Evolutionary conservation across 2,113 vertebrate species (phyloP).

Genomic region (Accipiter cooperii): DNA sequence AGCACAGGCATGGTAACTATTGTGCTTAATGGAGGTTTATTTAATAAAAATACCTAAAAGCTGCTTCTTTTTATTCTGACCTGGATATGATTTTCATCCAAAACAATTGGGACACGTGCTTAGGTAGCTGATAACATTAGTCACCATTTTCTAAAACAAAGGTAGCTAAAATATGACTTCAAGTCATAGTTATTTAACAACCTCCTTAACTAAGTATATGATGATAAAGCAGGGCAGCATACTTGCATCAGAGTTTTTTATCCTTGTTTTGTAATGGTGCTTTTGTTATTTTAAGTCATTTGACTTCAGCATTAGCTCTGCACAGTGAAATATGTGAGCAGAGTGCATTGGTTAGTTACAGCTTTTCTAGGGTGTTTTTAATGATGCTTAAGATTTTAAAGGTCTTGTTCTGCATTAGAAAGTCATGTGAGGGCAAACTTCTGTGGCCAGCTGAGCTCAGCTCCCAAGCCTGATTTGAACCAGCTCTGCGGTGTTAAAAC

Average conservation of each 20-base stretch:
- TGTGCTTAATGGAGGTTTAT: not conserved
- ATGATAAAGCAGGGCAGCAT: not conserved
- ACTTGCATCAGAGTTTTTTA: not conserved
- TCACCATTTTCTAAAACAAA: not conserved
- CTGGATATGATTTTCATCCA: not conserved
- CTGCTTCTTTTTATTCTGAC: not conserved
- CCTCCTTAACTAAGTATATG: not conserved
- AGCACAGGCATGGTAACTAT: rapidly evolving
- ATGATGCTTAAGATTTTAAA: not conserved
- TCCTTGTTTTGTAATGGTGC: not conserved
- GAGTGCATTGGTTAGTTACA: not conserved
- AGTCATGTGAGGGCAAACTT: not conserved
- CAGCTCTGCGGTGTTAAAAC: not conserved
- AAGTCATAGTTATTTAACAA: not conserved
- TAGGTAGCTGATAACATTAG: not conserved
- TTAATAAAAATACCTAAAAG: not conserved
- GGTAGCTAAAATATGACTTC: not conserved
- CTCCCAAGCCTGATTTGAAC: not conserved
- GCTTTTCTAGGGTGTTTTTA: not conserved
- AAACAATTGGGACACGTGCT: not conserved
- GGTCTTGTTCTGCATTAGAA: not conserved
- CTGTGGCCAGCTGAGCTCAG: not conserved
- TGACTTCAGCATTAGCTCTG: not conserved
- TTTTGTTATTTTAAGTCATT: not conserved
- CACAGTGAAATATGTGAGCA: not conserved